These are phyloP conservation scores for Carassius gibelio DNA, from an alignment of 2,113 vertebrate species.

Conservation along the genomic window DNA sequence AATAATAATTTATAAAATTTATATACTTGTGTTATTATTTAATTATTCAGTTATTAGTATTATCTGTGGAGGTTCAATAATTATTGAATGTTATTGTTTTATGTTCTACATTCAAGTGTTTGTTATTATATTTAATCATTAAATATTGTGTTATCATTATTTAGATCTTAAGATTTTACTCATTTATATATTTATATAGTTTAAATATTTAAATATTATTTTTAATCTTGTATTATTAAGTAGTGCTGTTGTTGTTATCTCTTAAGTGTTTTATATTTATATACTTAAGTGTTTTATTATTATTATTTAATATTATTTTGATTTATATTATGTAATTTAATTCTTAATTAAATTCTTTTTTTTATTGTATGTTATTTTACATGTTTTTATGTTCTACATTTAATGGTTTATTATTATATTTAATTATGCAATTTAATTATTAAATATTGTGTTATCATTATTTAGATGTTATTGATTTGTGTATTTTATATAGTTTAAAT, in stretches of 20 bases:
- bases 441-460: neutral
- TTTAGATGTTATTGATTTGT: neutral
- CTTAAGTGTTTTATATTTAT: too few relatives aligned
- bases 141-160: neutral
- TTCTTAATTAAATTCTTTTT: neutral
- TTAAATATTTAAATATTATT: neutral
- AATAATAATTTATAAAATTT: neutral
- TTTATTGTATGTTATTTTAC: neutral
- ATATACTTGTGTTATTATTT: neutral
- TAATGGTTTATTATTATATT: neutral
- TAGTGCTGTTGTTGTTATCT: too few relatives aligned
- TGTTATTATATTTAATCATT: neutral
- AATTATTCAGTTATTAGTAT: neutral
- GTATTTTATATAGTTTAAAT: neutral
- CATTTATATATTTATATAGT: neutral
- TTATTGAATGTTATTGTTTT: too few relatives aligned
- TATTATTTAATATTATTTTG: too few relatives aligned
- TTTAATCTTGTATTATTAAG: too few relatives aligned
- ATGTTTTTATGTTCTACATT: too few relatives aligned
- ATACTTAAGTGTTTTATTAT: too few relatives aligned
- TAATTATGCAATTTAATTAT: neutral
- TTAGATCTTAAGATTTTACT: neutral
- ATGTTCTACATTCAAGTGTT: neutral
- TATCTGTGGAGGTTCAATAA: too few relatives aligned
- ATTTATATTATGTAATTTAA: neutral